Evolutionary conservation across 2,797 vertebrate species (phyloP).

Genomic region (Trachurus trachurus): DNA sequence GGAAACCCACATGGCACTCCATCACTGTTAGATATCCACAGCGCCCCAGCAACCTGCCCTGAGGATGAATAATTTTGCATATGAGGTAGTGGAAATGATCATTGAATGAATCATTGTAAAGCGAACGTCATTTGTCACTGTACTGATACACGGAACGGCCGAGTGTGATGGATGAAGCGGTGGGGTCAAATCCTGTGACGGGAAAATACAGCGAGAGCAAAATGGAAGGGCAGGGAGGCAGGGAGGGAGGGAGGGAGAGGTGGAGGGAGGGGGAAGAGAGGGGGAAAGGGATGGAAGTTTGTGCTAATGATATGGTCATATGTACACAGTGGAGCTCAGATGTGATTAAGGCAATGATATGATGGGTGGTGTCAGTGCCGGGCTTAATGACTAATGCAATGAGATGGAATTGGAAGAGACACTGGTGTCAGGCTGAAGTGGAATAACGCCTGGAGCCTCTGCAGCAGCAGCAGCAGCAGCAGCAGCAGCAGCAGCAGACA

Average conservation of each 20-base stretch:
- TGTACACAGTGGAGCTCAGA: slow-evolving; percentile 80
- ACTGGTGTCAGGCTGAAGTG: slow-evolving; percentile 80
- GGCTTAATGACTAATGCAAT: slow-evolving; percentile 82
- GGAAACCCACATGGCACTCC: slow-evolving; percentile 60
- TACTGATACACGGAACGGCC: slow-evolving; percentile 41
- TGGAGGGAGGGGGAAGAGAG: slow-evolving; percentile 19
- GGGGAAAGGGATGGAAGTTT: slow-evolving; percentile 50
- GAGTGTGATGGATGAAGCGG: slow-evolving; percentile 68
- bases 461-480: slow-evolving; percentile 58
- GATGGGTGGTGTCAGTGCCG: slow-evolving; percentile 81
- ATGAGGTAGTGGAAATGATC: slow-evolving; percentile 64
- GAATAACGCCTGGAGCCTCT: slow-evolving; percentile 76
- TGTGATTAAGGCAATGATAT: slow-evolving; percentile 82
- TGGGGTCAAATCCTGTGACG: slow-evolving; percentile 59
- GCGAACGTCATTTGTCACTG: slow-evolving; percentile 65
- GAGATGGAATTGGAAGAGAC: slow-evolving; percentile 83
- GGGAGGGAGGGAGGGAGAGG: slow-evolving; percentile 9
- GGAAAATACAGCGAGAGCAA: slow-evolving; percentile 45
- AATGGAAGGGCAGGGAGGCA: slow-evolving; percentile 31
- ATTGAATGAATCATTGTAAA: slow-evolving; percentile 66
- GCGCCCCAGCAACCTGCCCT: slow-evolving; percentile 39
- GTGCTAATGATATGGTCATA: slow-evolving; percentile 81
- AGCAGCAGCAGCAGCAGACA: slow-evolving; percentile 33
- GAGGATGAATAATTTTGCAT: slow-evolving; percentile 76
- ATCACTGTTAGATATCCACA: slow-evolving; percentile 70